phyloP scores from a whole-genome alignment of 1,140 invertebrate genomes.

The Anoplolepis gracilipes region DNA sequence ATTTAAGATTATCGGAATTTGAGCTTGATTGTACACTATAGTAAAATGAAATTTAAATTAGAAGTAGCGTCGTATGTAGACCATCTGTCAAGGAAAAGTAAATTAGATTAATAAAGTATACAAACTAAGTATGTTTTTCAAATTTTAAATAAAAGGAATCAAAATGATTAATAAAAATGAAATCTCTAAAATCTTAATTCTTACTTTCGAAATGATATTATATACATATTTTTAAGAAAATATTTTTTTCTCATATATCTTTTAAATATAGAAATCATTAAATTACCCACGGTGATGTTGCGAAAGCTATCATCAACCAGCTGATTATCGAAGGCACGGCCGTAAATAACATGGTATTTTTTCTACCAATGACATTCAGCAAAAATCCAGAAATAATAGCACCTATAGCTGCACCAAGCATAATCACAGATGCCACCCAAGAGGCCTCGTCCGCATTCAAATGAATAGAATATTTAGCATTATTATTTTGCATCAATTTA shows the following conservation, averaged over 20 bases:
- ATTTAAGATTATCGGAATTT: background rate
- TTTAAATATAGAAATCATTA: too few relatives aligned
- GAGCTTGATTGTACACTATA: background rate
- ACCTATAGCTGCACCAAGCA: conserved; percentile 36
- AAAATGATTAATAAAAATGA: background rate
- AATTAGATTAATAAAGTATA: background rate
- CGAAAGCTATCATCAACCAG: conserved; percentile 88
- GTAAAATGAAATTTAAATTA: background rate
- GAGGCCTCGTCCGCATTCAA: conserved; percentile 47
- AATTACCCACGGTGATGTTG: conserved; percentile 81
- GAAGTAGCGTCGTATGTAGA: background rate
- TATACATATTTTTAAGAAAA: background rate
- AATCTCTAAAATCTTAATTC: background rate
- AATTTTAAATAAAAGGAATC: background rate
- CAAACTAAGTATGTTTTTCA: background rate
- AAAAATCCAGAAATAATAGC: conserved; percentile 13
- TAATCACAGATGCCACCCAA: conserved; percentile 62
- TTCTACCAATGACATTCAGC: conserved; percentile 87
- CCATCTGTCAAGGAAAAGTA: background rate
- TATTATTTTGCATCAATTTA: conserved; percentile 2
- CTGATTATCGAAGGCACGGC: conserved; percentile 87
- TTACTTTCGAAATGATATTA: background rate
- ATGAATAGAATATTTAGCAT: conserved; percentile 32
- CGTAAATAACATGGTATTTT: conserved; percentile 87
- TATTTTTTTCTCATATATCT: background rate